Evolutionary conservation across 92 coral and sea anemone species (phyloP), one percentile per base, ranked within the genome.

Genomic region (Umimayanthus chanpuru): DNA sequence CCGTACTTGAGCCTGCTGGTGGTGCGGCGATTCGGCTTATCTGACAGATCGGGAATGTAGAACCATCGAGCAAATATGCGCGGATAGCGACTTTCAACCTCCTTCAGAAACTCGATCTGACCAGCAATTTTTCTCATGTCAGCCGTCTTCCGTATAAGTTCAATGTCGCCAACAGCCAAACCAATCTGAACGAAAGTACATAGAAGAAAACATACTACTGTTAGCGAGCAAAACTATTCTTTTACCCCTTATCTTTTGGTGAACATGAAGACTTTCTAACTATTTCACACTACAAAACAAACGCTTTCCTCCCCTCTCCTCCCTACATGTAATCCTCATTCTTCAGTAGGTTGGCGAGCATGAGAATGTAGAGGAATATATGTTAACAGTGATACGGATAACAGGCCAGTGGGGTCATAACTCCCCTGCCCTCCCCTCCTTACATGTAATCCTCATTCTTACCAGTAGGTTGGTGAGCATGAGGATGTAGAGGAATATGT

Each of bases 151-250:
- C 92, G 92, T 15, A 93, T 90, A 23, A 89, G 83, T 44, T 93
- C 95, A 44, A 93, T 93, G 85, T 93, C 95, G n/a, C 95, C 95
- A 44, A 93, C 95, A 2, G 95, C 95, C 77, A 93, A 87, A 68
- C 95, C 95, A 38, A 93, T 82, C 95, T 93, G 41, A 6, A 58
- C 7, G 64, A 66, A 66, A 3, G 16, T 18, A 41, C 6, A 44
- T n/a, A 36, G 28, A 23, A 41, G 56, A 16, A 80, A 5, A 36
- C 15, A 30, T 10, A 1, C 7, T 11, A 28, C 36, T 32, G 21
- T 58, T 30, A 53, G n/a, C 20, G 9, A 0, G 6, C 38, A 16
- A 9, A 53, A 26, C 15, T 28, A 30, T 10, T 14, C 4, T 6
- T 18, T 40, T 9, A 23, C 30, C 15, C 12, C 15, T 26, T 26